Conservation (phyloP, 2,888 invertebrate genomes). For the Orthosia gothica region DNA sequence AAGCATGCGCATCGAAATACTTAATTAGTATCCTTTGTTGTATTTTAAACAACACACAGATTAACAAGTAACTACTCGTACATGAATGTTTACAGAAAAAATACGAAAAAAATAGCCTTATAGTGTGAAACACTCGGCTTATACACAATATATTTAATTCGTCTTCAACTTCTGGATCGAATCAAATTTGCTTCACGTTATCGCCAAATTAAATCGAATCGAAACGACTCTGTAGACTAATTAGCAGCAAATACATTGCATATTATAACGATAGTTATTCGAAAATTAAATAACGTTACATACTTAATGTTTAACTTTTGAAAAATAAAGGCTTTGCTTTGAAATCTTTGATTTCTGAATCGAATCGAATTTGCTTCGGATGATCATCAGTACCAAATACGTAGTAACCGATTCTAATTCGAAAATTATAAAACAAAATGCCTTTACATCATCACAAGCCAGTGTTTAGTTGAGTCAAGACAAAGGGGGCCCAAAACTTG, state of each 20-base stretch:
- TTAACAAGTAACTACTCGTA: neutral
- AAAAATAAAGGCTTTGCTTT: no score
- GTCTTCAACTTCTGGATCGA: neutral
- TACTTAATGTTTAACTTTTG: no score
- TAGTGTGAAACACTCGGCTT: neutral
- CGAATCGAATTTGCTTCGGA: conserved; percentile 3
- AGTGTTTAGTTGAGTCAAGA: neutral
- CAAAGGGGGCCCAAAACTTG: neutral
- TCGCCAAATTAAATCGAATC: neutral
- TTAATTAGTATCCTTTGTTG: neutral
- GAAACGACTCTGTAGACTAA: neutral
- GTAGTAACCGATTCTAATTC: neutral
- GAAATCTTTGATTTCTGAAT: neutral
- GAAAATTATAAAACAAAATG: neutral
- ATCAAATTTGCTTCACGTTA: conserved; percentile 4
- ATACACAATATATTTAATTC: neutral
- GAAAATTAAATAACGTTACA: neutral
- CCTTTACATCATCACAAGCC: no score
- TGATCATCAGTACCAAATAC: neutral
- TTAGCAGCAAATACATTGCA: neutral
- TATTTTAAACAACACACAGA: neutral
- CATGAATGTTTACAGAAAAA: neutral
- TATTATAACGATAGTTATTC: neutral
- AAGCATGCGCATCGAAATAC: conserved; percentile 15
- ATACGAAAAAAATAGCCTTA: no score